phyloP scores from a whole-genome alignment of 1,140 invertebrate species.

The Chymomyza costata region DNA sequence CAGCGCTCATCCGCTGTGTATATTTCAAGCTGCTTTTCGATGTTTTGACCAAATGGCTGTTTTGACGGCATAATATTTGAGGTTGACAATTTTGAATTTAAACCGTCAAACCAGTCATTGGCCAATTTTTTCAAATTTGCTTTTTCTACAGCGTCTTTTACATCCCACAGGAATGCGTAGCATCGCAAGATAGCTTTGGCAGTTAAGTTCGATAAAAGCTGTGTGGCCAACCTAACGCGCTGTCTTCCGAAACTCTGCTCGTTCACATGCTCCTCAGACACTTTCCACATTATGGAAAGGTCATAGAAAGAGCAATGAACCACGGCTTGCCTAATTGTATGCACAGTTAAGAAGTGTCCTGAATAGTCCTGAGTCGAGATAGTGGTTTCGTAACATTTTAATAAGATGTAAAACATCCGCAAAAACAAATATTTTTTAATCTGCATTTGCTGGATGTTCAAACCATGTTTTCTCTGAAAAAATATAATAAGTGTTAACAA shows the following conservation, averaged over 20 bases:
- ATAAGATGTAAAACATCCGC: background rate
- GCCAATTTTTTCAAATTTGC: slow-evolving; percentile 4
- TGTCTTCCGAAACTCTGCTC: too few relatives aligned
- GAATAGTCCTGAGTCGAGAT: background rate
- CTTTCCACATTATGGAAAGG: background rate
- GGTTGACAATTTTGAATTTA: slow-evolving; percentile 6
- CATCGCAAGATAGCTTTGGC: slow-evolving; percentile 2
- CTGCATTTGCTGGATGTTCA: background rate
- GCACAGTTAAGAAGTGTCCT: background rate
- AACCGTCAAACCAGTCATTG: too few relatives aligned
- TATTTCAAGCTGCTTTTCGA: too few relatives aligned
- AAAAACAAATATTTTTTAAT: background rate
- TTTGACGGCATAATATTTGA: too few relatives aligned
- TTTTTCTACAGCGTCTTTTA: slow-evolving; percentile 4
- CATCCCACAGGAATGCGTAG: background rate
- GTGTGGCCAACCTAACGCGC: background rate
- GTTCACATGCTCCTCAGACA: background rate
- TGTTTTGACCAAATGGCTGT: too few relatives aligned
- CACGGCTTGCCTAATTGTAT: background rate
- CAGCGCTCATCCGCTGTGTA: background rate
- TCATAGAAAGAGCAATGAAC: background rate
- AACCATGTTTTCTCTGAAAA: too few relatives aligned
- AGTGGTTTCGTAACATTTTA: background rate
- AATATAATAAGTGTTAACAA: background rate
- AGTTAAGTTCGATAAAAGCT: slow-evolving; percentile 3